phyloP scores from a whole-genome alignment of 2,888 invertebrate species.

The Microplitis manilae region DNA sequence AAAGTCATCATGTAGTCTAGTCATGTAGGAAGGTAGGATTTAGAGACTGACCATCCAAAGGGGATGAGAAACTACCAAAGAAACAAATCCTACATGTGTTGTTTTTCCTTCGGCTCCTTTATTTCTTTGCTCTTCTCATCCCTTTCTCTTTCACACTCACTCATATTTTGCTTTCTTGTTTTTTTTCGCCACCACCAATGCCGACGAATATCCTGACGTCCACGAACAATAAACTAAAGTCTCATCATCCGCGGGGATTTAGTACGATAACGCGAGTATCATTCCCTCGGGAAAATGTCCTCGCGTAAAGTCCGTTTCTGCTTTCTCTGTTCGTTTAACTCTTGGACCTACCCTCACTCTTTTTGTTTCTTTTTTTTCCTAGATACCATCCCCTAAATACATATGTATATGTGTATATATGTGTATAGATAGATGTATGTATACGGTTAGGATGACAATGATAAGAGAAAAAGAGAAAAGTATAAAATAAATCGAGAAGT shows the following conservation, averaged over 20 bases:
- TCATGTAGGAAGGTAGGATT: slow-evolving; percentile 64
- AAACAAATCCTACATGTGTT: slow-evolving; percentile 47
- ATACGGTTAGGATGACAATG: slow-evolving; percentile 17
- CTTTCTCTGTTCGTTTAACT: slow-evolving; percentile 10
- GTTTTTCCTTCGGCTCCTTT: slow-evolving; percentile 23
- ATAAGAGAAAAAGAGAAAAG: slow-evolving; percentile 18
- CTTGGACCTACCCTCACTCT: background rate
- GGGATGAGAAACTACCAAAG: slow-evolving; percentile 24
- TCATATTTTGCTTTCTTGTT: slow-evolving; percentile 19
- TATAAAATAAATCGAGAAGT: slow-evolving; percentile 23
- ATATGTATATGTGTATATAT: slow-evolving; percentile 20
- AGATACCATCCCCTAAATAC: slow-evolving; percentile 22
- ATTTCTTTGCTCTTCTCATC: slow-evolving; percentile 8
- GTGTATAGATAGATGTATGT: slow-evolving; percentile 10
- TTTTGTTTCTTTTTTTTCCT: slow-evolving; percentile 6
- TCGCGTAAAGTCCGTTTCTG: slow-evolving; percentile 28
- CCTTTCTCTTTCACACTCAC: background rate
- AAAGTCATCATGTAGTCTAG: slow-evolving; percentile 67
- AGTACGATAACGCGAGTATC: slow-evolving; percentile 66
- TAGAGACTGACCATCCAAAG: slow-evolving; percentile 52
- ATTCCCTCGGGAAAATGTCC: slow-evolving; percentile 52
- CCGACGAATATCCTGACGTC: slow-evolving; percentile 46
- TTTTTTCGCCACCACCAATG: slow-evolving; percentile 12
- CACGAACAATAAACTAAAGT: slow-evolving; percentile 71
- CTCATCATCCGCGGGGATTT: slow-evolving; percentile 71